These are phyloP conservation scores for Anastrepha ludens DNA, from an alignment of 1,140 invertebrate genomes.

Conservation along the genomic window DNA sequence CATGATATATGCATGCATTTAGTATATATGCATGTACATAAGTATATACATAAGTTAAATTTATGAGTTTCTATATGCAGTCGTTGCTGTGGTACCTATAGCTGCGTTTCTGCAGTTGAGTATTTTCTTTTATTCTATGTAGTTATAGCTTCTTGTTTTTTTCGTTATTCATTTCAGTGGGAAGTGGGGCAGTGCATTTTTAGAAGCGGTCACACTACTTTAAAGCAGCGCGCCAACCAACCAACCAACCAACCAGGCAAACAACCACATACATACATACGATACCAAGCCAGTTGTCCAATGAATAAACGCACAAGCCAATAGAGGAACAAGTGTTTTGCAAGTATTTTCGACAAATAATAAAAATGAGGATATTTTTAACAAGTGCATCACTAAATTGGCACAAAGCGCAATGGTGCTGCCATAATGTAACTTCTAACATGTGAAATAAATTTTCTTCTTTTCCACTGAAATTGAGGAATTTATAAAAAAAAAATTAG, in stretches of 20 bases:
- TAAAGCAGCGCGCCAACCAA: constrained; percentile 31
- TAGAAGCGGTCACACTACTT: constrained; percentile 58
- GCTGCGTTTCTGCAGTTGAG: constrained; percentile 33
- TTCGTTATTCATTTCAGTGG: constrained; percentile 56
- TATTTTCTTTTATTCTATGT: constrained; percentile 37
- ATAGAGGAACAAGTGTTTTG: constrained; percentile 40
- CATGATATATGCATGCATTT: not conserved
- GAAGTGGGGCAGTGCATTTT: constrained; percentile 58
- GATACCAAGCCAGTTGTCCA: constrained; percentile 19
- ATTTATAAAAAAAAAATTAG: too few relatives aligned
- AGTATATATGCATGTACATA: not conserved
- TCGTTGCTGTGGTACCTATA: constrained; percentile 2
- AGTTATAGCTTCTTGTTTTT: constrained; percentile 55
- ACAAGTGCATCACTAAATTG: constrained; percentile 52
- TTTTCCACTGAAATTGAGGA: too few relatives aligned
- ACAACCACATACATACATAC: constrained; percentile 5
- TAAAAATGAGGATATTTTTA: constrained; percentile 42
- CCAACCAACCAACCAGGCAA: not conserved
- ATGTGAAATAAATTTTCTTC: not conserved
- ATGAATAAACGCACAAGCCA: constrained; percentile 24
- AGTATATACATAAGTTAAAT: not conserved
- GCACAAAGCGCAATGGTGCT: constrained; percentile 11
- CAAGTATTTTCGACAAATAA: constrained; percentile 47
- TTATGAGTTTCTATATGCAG: not conserved
- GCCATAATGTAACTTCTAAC: not conserved